A percentile compares a stretch with the other conserved stretches of the same genome.
These are phyloP conservation scores for Latrodectus hesperus DNA, from an alignment of 2,888 invertebrate genomes.

Conservation along the genomic window DNA sequence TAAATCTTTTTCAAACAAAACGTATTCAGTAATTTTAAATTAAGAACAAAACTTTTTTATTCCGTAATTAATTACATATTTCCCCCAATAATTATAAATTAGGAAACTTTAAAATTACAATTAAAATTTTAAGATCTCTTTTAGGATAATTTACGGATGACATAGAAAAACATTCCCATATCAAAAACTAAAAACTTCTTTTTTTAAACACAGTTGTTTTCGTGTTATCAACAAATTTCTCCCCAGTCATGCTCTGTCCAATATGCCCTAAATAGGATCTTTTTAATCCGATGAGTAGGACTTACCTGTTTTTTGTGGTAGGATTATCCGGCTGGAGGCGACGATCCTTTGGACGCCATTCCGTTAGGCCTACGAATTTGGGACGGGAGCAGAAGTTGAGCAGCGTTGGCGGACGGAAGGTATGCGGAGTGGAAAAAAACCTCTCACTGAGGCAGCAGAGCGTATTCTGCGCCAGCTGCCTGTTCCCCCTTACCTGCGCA, in stretches of 20 bases:
- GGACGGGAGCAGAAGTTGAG: neutral
- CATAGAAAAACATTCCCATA: too few species aligned
- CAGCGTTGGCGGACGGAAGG: constrained; percentile 9
- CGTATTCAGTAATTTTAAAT: too few species aligned
- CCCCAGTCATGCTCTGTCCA: constrained; percentile 1
- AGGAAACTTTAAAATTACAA: too few species aligned
- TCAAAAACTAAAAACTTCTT: too few species aligned
- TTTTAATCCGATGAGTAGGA: neutral
- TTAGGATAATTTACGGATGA: too few species aligned
- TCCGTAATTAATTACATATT: too few species aligned
- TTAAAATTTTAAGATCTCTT: too few species aligned
- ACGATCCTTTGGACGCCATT: constrained; percentile 9
- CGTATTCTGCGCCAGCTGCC: constrained; percentile 37
- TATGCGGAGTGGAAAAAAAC: constrained; percentile 2
- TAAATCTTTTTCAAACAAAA: too few species aligned
- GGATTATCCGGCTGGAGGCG: constrained; percentile 41
- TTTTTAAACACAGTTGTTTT: too few species aligned
- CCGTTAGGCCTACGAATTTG: constrained; percentile 14
- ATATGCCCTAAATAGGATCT: neutral
- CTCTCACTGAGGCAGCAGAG: constrained; percentile 45
- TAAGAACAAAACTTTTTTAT: too few species aligned
- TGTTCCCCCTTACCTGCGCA: constrained; percentile 38
- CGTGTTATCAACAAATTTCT: neutral
- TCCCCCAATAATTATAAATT: too few species aligned
- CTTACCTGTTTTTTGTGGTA: constrained; percentile 36